Percentiles rank a stretch among this genome's conserved stretches.
Conservation (phyloP, 2,888 invertebrate species). For the Prionchulus punctatus region DNA sequence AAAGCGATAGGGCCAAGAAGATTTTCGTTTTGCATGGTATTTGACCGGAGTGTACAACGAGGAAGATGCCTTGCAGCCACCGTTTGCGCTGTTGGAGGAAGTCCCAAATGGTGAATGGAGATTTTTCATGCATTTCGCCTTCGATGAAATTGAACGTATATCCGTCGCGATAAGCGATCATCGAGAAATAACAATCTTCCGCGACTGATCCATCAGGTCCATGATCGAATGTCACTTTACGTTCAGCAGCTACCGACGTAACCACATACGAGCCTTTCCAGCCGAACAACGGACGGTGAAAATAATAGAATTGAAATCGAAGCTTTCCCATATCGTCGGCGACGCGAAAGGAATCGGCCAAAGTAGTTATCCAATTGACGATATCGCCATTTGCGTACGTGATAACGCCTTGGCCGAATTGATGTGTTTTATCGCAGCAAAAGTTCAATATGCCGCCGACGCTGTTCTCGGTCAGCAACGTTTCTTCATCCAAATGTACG, state of each 20-base stretch:
- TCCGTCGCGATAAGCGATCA: conserved; percentile 77
- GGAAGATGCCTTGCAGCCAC: conserved; percentile 53
- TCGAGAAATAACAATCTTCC: conserved; percentile 90
- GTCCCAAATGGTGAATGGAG: conserved; percentile 82
- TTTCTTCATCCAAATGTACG: conserved; percentile 81
- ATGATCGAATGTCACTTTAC: conserved; percentile 80
- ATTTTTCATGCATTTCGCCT: conserved; percentile 97
- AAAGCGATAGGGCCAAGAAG: conserved; percentile 68
- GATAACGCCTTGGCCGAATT: conserved; percentile 64
- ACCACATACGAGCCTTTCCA: conserved; percentile 98
- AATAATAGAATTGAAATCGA: conserved; percentile 71
- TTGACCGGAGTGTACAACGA: conserved; percentile 35
- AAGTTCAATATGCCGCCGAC: conserved; percentile 62
- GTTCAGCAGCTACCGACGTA: conserved; percentile 59
- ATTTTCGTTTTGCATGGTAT: conserved; percentile 35
- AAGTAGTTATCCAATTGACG: conserved; percentile 86
- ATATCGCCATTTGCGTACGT: conserved; percentile 78
- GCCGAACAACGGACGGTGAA: conserved; percentile 84
- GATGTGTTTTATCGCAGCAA: conserved; percentile 78
- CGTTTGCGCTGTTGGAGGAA: conserved; percentile 88
- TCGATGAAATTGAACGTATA: conserved; percentile 86
- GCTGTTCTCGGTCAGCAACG: conserved; percentile 75
- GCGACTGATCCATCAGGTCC: conserved; percentile 92
- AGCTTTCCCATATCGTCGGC: conserved; percentile 96
- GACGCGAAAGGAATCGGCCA: conserved; percentile 75